Evolutionary conservation across 2,113 vertebrate genomes (phyloP), one percentile per base, ranked within the genome.

Genomic region (Ciconia boyciana): DNA sequence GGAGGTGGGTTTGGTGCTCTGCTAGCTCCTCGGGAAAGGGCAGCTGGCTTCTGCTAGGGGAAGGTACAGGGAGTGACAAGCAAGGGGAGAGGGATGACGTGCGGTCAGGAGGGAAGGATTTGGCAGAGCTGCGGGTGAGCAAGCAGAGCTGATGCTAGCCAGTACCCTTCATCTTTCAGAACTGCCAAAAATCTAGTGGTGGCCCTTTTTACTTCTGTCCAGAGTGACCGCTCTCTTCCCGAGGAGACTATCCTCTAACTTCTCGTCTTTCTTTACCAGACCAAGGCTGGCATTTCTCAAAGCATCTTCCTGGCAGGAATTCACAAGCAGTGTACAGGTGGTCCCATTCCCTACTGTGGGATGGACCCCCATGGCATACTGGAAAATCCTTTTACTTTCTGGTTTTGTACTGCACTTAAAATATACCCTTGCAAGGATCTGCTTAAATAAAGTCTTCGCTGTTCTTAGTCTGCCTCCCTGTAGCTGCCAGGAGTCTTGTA

Each of bases 131-230:
- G 41, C 1, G 5, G 4, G 54, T 28, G 84, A 31, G 17, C 34
- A 3, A 46, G 65, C 17, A 3, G 72, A 51, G 80, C 43, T 13
- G 71, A 14, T 34, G 25, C 19, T 13, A 5, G 15, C 70, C 34
- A 4, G 34, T 26, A 22, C 13, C 7, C 52, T 75, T 69, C 11
- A 4, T 19, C 26, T 28, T 51, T 44, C 32, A 9, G 20, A 44
- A 9, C 34, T 10, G 36, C 52, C 4, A 0, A 5, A 5, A 71
- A 60, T n/a, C 26, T 6, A 11, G 8, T 0, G 60, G 15, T 16
- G 87, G 20, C 55, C 61, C 36, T 43, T 32, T 14, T 17, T 2
- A 1, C 46, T 12, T 39, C 32, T 46, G 22, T 11, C 57, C 18
- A 9, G 14, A 32, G 39, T 4, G 34, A 26, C 60, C 31, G 60